These are phyloP conservation scores for Macrobrachium nipponense DNA, from an alignment of 1,140 invertebrate species.

Conservation along the genomic window DNA sequence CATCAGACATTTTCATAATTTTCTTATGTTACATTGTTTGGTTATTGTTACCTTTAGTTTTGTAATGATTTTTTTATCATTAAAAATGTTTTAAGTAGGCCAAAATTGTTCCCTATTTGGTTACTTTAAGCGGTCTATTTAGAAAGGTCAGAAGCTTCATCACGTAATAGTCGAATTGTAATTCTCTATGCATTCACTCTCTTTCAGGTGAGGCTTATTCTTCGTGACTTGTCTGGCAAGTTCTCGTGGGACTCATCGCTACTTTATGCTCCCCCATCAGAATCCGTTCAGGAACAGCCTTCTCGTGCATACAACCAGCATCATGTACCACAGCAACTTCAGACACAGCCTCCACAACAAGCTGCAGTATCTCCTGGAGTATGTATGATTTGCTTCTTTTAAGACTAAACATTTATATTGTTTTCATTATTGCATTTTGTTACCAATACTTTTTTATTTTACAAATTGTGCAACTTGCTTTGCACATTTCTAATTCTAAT, in stretches of 20 bases:
- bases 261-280: slow-evolving; percentile 69
- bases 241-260: slow-evolving; percentile 96
- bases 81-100: neutral
- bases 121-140: neutral
- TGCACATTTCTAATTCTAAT: too few species aligned
- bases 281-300: slow-evolving; percentile 29
- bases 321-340: slow-evolving; percentile 26
- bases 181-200: neutral
- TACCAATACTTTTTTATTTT: neutral
- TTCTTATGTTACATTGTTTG: neutral
- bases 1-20: too few species aligned
- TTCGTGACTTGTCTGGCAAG: slow-evolving; percentile 95
- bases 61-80: neutral
- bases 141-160: neutral
- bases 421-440: neutral
- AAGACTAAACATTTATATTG: neutral
- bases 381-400: neutral
- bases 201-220: slow-evolving; percentile 81
- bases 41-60: neutral
- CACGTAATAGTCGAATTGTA: neutral
- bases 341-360: slow-evolving; percentile 24
- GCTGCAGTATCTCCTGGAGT: slow-evolving; percentile 37
- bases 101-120: neutral
- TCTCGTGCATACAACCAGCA: slow-evolving; percentile 21
- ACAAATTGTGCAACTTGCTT: too few species aligned